Percentiles rank a stretch among this genome's conserved stretches.
phyloP scores from a whole-genome alignment of 2,888 invertebrate genomes.

The Meta bourneti region DNA sequence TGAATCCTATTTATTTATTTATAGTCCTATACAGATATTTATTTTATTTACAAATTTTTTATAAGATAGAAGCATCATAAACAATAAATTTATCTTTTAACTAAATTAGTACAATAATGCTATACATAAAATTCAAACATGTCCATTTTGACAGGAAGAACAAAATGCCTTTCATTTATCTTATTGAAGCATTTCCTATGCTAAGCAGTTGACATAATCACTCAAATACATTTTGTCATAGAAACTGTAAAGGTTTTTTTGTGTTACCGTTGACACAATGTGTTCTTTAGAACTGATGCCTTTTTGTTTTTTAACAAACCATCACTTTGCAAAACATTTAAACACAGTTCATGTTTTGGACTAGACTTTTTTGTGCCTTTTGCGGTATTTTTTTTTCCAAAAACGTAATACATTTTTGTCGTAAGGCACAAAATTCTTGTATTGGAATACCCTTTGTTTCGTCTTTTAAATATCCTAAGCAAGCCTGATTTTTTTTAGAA shows the following conservation, averaged over 20 bases:
- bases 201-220: conserved; percentile 24
- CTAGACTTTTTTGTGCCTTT: conserved; percentile 40
- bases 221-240: conserved; percentile 44
- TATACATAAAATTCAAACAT: too few species aligned
- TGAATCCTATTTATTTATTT: too few species aligned
- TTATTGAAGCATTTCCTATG: neutral
- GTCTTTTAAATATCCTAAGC: conserved; percentile 31
- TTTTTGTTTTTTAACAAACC: conserved; percentile 30
- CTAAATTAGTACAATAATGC: too few species aligned
- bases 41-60: too few species aligned
- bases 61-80: too few species aligned
- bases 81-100: too few species aligned
- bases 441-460: conserved; percentile 30
- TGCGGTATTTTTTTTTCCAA: conserved; percentile 20
- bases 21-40: too few species aligned
- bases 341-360: conserved; percentile 22
- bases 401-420: conserved; percentile 34
- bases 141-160: too few species aligned
- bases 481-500: neutral
- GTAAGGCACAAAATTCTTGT: conserved; percentile 18
- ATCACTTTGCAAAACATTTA: conserved; percentile 10
- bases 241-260: conserved; percentile 33
- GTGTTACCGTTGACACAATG: conserved; percentile 7
- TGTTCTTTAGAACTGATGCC: conserved; percentile 32
- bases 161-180: too few species aligned